Evolutionary conservation across 2,113 vertebrate genomes (phyloP).

Genomic region (Charadrius vociferus): DNA sequence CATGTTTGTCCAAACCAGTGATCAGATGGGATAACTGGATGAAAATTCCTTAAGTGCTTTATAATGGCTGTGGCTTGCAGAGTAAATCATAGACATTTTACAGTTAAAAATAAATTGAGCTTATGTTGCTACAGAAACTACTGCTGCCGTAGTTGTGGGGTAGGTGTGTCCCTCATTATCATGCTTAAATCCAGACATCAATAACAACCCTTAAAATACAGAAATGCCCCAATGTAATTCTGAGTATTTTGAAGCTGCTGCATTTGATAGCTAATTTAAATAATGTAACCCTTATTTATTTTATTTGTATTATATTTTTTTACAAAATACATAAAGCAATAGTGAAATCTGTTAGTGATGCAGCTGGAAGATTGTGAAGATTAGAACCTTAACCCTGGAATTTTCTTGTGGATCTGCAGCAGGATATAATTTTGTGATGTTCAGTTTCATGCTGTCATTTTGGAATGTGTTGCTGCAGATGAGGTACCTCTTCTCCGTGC

Average conservation of each 20-base stretch:
- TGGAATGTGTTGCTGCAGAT: not conserved
- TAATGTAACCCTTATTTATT: not conserved
- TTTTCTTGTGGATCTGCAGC: not conserved
- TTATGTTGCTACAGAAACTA: not conserved
- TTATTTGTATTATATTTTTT: not conserved
- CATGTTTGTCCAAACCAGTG: conserved; percentile 32
- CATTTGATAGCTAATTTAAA: not conserved
- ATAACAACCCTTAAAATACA: not conserved
- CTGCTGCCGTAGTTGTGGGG: not conserved
- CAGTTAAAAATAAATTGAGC: conserved; percentile 38
- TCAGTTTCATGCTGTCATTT: not conserved
- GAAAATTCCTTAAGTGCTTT: conserved; percentile 61
- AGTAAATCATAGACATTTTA: conserved; percentile 50
- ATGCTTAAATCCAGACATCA: not conserved
- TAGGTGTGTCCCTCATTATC: not conserved
- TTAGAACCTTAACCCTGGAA: not conserved
- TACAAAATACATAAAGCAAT: not conserved
- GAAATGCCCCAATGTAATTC: not conserved
- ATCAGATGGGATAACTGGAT: conserved; percentile 34
- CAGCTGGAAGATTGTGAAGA: not conserved
- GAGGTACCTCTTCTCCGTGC: not conserved
- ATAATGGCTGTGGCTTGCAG: conserved; percentile 44
- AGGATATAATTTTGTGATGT: not conserved
- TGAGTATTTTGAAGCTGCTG: not conserved
- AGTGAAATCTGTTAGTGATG: not conserved